Evolutionary conservation across 2,113 vertebrate genomes (phyloP), one percentile per base, ranked within the genome.

Genomic region (Nibea coibor): DNA sequence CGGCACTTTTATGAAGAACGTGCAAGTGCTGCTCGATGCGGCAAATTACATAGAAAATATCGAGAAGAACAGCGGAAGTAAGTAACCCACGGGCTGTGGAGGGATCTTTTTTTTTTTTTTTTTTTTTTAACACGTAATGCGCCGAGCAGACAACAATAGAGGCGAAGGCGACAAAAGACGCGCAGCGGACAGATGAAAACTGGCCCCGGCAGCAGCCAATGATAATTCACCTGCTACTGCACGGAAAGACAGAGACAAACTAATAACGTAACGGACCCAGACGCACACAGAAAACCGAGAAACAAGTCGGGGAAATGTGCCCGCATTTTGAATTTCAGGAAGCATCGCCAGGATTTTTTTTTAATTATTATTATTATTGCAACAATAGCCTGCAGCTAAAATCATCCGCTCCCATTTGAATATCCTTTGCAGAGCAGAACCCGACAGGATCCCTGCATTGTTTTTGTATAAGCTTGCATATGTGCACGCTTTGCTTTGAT

Each of bases 1-100:
- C 95, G 95, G 94, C 94, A 97, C 97, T 94, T 98, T 97, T 83
- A 95, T 97, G 92, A 96, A 96, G 94, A 97, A 97, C 91, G 97
- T 98, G 90, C 97, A 97, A 93, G 96, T 97, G 89, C 92, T 98
- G 89, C 95, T 97, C 91, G 96, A 98, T 89, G 97, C 97, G 57
- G 97, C 97, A 82, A 94, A 94, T 93, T 97, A 97, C 94, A 95
- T 98, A 93, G 97, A 98, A 90, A 96, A 95, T 89, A 89, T 95
- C 89, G 97, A 97, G 94, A 96, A 96, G 94, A 96, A 93, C 94
- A 96, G 96, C 94, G 97, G 97, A 96, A 98, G 97, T 97, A 96
- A 98, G 97, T 96, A 86, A 87, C 86, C 65, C 1, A 83, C n/a
- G 58, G 73, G 78, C 79, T 57, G 81, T 20, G 54, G 1, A 45